Evolutionary conservation across 2,888 invertebrate species (phyloP).

Genomic region (Lithodes maja): DNA sequence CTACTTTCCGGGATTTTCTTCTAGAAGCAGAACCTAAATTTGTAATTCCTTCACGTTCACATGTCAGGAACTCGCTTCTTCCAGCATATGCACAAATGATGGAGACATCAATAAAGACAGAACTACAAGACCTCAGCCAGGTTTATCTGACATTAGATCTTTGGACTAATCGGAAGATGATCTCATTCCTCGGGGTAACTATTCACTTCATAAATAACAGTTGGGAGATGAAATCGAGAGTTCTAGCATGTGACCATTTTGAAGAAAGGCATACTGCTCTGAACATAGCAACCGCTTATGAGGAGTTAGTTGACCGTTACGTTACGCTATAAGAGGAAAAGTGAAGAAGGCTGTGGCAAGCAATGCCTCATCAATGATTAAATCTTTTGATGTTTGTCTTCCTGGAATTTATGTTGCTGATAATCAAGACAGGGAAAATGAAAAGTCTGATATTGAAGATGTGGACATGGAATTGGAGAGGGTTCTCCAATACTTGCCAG

Average conservation of each 20-base stretch:
- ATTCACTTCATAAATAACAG: conserved; percentile 29
- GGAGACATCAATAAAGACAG: conserved; percentile 22
- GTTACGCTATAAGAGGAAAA: too few relatives aligned
- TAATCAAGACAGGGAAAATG: not conserved
- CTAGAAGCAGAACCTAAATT: conserved; percentile 33
- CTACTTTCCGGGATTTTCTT: conserved; percentile 26
- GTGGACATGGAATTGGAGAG: not conserved
- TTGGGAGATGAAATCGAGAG: conserved; percentile 37
- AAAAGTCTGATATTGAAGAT: conserved; percentile 7
- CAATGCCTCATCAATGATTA: conserved; percentile 42
- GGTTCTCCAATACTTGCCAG: not conserved
- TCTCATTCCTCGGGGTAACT: conserved; percentile 26
- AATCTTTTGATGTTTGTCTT: conserved; percentile 39
- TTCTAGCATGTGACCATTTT: conserved; percentile 16
- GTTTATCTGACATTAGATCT: conserved; percentile 26
- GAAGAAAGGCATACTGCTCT: conserved; percentile 23
- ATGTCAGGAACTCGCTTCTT: conserved; percentile 25
- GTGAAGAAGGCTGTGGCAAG: conserved; percentile 41
- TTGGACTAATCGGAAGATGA: conserved; percentile 37
- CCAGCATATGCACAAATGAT: conserved; percentile 5
- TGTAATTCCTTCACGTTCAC: conserved; percentile 16
- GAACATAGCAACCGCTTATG: conserved; percentile 45
- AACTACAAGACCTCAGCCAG: conserved; percentile 34
- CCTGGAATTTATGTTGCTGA: conserved; percentile 27
- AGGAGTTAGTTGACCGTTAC: conserved; percentile 38